Base-by-base conservation (phyloP, 2,888 invertebrate species). In the Syritta pipiens region DNA sequence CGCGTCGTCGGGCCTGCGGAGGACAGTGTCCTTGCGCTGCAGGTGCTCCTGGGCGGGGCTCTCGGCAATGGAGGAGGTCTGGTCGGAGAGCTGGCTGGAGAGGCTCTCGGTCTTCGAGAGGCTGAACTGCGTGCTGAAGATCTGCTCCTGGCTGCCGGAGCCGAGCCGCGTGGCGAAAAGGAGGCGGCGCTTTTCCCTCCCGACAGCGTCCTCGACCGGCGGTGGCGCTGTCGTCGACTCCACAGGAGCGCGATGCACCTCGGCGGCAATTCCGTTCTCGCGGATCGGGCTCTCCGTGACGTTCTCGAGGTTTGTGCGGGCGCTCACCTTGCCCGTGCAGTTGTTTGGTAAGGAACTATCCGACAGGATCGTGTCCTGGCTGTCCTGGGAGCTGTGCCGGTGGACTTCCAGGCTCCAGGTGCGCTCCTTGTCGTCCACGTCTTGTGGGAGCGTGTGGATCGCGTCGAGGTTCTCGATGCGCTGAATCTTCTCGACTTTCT, bases 131-230 rank as follows among this genome's bases (percentile, higher is more conserved):
- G 92, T 92, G 83, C 92, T 91, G 85, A 94, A 94, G 44, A 93
- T 90, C 86, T 93, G 93, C 83, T 93, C 93, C 84, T 91, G 90
- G 84, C 92, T 93, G 17, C 89, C 89, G 0, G 89, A 89, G 24
- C 93, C 93, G 42, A 94, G 89, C 82, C 92, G 91, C 5, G 93
- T 94, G 62, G 92, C 91, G 85, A 94, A 94, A 57, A 93, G 89
- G 46, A 93, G 87, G 46, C 92, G 89, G 10, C 89, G 84, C 26
- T 88, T 88, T 71, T 89, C 89, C 76, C 85, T 88, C 35, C 85
- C 86, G 6, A 83, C 84, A 0, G 84, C 83, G 40, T 84, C 84
- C 42, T 85, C 85, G 1, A 83, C 55, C 9, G 71, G 69, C 6
- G 74, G 55, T 0, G 40, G 37, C 2, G 40, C 35, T 4, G 74